Evolutionary conservation across 2,797 vertebrate species (phyloP), one percentile per base, ranked within the genome.

Genomic region (Poeciliopsis turneri): DNA sequence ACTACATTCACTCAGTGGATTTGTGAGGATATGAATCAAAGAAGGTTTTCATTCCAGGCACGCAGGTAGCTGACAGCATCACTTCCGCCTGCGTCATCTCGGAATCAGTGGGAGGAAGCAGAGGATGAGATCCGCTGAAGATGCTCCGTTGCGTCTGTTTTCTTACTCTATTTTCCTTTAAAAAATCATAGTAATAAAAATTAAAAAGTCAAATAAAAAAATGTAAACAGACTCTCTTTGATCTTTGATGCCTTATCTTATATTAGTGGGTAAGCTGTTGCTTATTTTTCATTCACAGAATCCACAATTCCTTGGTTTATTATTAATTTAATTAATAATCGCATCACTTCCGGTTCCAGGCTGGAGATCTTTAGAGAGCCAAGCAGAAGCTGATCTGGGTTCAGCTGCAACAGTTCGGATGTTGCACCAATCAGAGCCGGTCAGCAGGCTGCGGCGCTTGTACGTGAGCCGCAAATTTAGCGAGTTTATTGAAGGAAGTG

Each of bases 81-180:
- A 90, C 84, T 84, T 82, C 82, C 83, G 85, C 85, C 82, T 89
- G 81, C 84, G 78, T 83, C 45, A 72, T 74, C 82, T 82, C 80
- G 73, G 87, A 33, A 64, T 64, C 59, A 64, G 59, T 64, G 30
- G 59, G 59, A 33, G 59, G 59, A 64, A 16, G 59, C 4, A 64
- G 59, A 9, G 30, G 28, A 59, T 59, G 30, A 36, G 30, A 36
- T 64, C 59, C 59, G 59, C 7, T 64, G 59, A 36, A 64, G 59
- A 64, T 64, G 59, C 30, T 16, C 59, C 28, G 7, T 5, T n/a
- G 55, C 55, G 10, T 59, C 12, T 6, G 57, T 33, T 33, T 33
- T 61, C 4, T 16, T 28, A 2, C 18, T 57, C 28, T 28, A 59
- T 61, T 61, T 30, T 61, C 28, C 57, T 61, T 59, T 7, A 20